Conservation (phyloP, 2,888 invertebrate genomes). For the Phasia obesa region DNA sequence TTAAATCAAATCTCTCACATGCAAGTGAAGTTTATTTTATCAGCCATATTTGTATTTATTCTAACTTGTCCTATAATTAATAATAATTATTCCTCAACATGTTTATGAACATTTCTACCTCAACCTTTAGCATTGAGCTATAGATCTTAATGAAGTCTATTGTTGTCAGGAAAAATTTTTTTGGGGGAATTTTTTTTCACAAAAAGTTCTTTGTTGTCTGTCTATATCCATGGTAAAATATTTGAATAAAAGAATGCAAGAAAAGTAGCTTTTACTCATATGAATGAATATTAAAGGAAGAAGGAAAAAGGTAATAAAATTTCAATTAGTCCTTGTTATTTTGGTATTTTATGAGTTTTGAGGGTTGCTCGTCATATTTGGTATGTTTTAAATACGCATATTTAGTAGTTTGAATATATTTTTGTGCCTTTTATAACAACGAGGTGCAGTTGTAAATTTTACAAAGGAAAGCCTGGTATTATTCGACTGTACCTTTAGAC, state of each 20-base stretch:
- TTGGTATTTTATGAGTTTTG: constrained; percentile 31
- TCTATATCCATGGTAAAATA: constrained; percentile 17
- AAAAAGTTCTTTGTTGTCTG: constrained; percentile 30
- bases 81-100: constrained; percentile 59
- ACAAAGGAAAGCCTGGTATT: background rate
- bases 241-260: background rate
- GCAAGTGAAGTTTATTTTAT: background rate
- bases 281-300: constrained; percentile 20
- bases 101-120: constrained; percentile 28
- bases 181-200: background rate
- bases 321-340: constrained; percentile 68
- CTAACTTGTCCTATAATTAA: constrained; percentile 35
- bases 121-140: background rate
- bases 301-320: constrained; percentile 58
- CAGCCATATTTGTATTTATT: background rate
- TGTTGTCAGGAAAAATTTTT: constrained; percentile 2
- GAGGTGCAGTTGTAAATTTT: constrained; percentile 20
- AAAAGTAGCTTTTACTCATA: constrained; percentile 7
- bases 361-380: constrained; percentile 63
- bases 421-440: background rate
- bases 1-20: too few species aligned
- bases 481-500: too few species aligned
- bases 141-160: constrained; percentile 51
- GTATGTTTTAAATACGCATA: constrained; percentile 49
- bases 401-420: constrained; percentile 20